Evolutionary conservation across 2,113 vertebrate genomes (phyloP), one percentile per base, ranked within the genome.

Genomic region (Galeopterus variegatus): DNA sequence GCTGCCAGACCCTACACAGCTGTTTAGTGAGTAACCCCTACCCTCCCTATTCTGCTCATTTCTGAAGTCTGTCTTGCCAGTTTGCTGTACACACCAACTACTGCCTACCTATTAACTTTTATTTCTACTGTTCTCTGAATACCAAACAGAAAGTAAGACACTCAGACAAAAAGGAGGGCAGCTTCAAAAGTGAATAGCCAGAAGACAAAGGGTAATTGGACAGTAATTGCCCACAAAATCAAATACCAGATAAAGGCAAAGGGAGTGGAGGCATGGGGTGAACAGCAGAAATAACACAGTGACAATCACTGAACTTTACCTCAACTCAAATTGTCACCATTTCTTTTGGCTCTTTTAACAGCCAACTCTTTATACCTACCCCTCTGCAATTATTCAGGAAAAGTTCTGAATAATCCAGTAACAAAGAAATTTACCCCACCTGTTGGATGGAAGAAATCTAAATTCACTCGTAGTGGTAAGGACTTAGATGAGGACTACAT

Each of bases 1-100:
- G 86, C 93, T 96, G 93, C 93, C 79, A 58, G 85, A 28, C 88
- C 93, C 89, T 41, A 95, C 31, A 80, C 52, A 93, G 88, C 95
- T 97, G 77, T 89, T 81, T 6, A 69, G 6, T 94, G 45, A 90
- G 33, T 85, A 81, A 85, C 58, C 92, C 77, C 70, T 56, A 0
- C n/a, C 50, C 52, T 93, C 36, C 33, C 41, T 72, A 7, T 41
- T 91, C 81, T 88, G 48, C 54, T 96, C 58, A 1, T 88, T 83
- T 89, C n/a, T 92, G 58, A 65, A 93, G 18, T 91, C 81, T 86
- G 1, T 94, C 93, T 76, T 96, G 81, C 82, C 54, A 83, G 2
- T 86, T 93, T 85, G 52, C 80, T 94, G 5, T 75, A 50, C 62
- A 73, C 18, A 58, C 36, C 54, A 14, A 84, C n/a, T 79, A 4